A percentile compares a stretch with the other conserved stretches of the same genome.
These are phyloP conservation scores for Heliconius charithonia DNA, from an alignment of 2,888 invertebrate species.

Conservation along the genomic window DNA sequence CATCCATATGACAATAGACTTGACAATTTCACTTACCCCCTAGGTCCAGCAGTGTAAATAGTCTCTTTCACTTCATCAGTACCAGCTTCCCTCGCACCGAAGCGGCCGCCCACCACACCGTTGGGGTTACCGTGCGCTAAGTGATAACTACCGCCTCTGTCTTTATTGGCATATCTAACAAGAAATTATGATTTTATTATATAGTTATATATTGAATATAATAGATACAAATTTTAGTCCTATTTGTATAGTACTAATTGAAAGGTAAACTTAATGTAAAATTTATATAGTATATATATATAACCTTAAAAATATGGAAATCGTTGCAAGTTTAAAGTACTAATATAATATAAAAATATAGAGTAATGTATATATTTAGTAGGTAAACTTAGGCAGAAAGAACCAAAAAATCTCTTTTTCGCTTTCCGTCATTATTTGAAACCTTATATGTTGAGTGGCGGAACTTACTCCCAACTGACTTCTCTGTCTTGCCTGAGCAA, in stretches of 20 bases:
- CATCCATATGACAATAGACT: background rate
- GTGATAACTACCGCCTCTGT: slow-evolving; percentile 88
- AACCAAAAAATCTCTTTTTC: too few relatives aligned
- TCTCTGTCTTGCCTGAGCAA: too few relatives aligned
- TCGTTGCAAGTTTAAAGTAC: background rate
- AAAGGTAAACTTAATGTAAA: too few relatives aligned
- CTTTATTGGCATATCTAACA: slow-evolving; percentile 85
- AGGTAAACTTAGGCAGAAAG: too few relatives aligned
- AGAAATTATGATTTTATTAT: background rate
- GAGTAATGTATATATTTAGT: too few relatives aligned
- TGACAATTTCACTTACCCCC: slow-evolving; percentile 80
- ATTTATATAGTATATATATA: too few relatives aligned
- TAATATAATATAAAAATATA: too few relatives aligned
- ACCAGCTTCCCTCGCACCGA: slow-evolving; percentile 89
- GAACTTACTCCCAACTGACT: too few relatives aligned
- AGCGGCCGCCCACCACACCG: slow-evolving; percentile 87
- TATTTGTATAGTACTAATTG: too few relatives aligned
- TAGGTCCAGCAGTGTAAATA: slow-evolving; percentile 89
- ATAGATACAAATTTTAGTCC: too few relatives aligned
- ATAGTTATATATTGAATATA: background rate
- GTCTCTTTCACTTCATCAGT: slow-evolving; percentile 88
- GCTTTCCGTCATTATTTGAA: too few relatives aligned
- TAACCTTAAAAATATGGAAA: background rate
- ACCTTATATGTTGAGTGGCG: too few relatives aligned
- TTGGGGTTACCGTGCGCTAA: slow-evolving; percentile 86